Evolutionary conservation across 2,113 vertebrate genomes (phyloP).

Genomic region (Pollachius pollachius): DNA sequence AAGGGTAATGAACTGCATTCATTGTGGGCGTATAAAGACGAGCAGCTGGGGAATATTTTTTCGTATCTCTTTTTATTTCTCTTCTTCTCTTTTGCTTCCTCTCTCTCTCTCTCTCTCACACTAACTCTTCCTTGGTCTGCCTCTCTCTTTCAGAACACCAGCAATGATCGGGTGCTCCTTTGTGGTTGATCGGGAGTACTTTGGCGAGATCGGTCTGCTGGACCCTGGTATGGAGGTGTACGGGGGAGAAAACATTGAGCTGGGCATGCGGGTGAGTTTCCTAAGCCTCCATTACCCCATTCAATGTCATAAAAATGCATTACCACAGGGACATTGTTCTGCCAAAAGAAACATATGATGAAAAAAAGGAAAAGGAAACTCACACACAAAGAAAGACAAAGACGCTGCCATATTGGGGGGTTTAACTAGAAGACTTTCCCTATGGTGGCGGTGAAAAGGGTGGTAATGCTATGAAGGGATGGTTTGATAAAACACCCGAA

Average conservation of each 20-base stretch:
- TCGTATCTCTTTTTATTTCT: neutral
- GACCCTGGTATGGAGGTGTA: conserved; percentile 99
- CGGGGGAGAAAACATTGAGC: conserved; percentile 95
- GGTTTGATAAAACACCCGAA: conserved; percentile 13
- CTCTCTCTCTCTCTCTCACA: neutral
- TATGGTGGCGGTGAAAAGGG: neutral
- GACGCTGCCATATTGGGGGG: conserved; percentile 19
- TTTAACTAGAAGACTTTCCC: conserved; percentile 34
- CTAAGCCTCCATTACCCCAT: neutral
- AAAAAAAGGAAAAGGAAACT: conserved; percentile 11
- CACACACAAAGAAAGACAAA: conserved; percentile 9
- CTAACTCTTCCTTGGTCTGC: neutral
- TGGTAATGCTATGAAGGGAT: neutral
- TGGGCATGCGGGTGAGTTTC: conserved; percentile 93
- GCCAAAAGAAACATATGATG: conserved; percentile 10
- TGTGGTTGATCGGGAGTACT: conserved; percentile 94
- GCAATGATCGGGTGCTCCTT: conserved; percentile 99
- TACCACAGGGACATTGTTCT: neutral
- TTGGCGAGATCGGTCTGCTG: conserved; percentile 92
- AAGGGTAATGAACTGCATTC: conserved; percentile 9
- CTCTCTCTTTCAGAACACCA: conserved; percentile 81
- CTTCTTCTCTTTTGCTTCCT: neutral
- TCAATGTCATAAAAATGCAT: neutral
- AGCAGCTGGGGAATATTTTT: neutral
- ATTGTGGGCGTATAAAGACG: conserved; percentile 3